Percentiles rank a stretch among this genome's conserved stretches.
These are phyloP conservation scores for Chymomyza procnemis DNA, from an alignment of 2,888 invertebrate genomes.

Conservation along the genomic window DNA sequence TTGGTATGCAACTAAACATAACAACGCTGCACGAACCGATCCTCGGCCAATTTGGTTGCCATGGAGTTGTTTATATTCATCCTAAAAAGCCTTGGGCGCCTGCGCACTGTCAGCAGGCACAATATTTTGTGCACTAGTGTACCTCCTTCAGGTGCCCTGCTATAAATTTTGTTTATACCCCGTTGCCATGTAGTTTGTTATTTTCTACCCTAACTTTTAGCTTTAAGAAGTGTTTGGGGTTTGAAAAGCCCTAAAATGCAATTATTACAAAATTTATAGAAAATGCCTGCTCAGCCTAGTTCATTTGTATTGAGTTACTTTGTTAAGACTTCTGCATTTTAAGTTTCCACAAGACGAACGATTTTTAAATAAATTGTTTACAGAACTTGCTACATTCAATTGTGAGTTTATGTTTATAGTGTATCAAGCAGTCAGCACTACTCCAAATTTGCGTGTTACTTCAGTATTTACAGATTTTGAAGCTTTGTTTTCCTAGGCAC, in stretches of 20 bases:
- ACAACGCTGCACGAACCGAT: conserved; percentile 45
- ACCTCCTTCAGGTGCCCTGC: conserved; percentile 47
- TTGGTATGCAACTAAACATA: conserved; percentile 44
- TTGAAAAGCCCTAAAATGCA: not conserved
- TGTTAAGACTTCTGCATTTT: no score
- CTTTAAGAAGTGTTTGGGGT: not conserved
- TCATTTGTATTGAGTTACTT: no score
- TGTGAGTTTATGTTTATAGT: not conserved
- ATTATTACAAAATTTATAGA: not conserved
- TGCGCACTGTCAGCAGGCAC: conserved; percentile 6
- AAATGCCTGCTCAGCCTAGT: no score
- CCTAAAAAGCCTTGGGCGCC: not conserved
- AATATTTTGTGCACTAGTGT: conserved; percentile 21
- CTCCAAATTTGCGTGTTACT: not conserved
- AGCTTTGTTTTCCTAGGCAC: not conserved
- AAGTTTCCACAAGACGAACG: no score
- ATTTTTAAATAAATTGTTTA: not conserved
- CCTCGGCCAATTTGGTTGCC: conserved; percentile 56
- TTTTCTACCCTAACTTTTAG: conserved; percentile 4
- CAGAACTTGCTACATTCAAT: not conserved
- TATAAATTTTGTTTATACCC: conserved; percentile 43
- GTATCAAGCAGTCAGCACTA: not conserved
- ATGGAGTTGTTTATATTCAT: conserved; percentile 64
- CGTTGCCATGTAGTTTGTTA: conserved; percentile 47
- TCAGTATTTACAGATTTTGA: no score